These are phyloP conservation scores for Anolis carolinensis DNA, from an alignment of 2,113 vertebrate genomes.

Conservation along the genomic window DNA sequence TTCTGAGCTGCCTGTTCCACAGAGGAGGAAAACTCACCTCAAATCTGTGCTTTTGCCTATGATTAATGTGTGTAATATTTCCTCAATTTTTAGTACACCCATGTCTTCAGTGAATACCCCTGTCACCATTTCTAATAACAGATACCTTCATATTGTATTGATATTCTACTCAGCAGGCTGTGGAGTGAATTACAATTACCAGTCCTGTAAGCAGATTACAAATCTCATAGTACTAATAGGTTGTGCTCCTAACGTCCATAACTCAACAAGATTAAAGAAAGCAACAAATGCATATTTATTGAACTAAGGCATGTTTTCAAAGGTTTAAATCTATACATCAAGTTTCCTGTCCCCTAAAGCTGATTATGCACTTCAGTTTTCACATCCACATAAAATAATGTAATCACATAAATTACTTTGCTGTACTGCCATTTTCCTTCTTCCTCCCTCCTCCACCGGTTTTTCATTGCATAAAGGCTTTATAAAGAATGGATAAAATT, in stretches of 20 bases:
- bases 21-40: not conserved
- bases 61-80: slow-evolving; percentile 54
- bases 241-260: not conserved
- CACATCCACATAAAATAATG: rapidly evolving
- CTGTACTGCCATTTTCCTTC: not conserved
- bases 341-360: not conserved
- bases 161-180: not conserved
- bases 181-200: not conserved
- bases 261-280: not conserved
- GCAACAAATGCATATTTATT: not conserved
- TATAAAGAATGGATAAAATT: too few species aligned
- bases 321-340: slow-evolving; percentile 21
- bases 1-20: not conserved
- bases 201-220: not conserved
- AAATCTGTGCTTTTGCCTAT: not conserved
- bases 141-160: not conserved
- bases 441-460: not conserved
- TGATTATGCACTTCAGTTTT: not conserved
- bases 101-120: not conserved
- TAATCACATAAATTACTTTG: not conserved
- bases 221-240: not conserved
- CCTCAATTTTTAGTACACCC: not conserved
- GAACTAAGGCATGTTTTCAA: not conserved
- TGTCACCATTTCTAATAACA: not conserved
- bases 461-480: too few species aligned